Evolutionary conservation across 2,113 vertebrate genomes (phyloP), one percentile per base, ranked within the genome.

Genomic region (Callipepla squamata): DNA sequence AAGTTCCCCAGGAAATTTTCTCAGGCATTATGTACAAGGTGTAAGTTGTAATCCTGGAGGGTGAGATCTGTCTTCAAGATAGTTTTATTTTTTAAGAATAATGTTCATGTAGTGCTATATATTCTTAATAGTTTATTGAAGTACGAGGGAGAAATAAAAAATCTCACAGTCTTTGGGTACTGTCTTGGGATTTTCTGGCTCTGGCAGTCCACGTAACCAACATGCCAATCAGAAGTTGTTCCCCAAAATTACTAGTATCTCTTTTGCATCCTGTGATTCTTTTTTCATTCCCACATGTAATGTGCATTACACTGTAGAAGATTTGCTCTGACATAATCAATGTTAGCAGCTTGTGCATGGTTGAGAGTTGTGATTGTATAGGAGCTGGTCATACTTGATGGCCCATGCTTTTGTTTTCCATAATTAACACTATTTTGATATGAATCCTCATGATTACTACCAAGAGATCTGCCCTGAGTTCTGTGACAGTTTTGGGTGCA

Each of bases 181-280:
- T 72, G 34, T 87, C 66, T n/a, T 65, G 78, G 79, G 78, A 89
- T 76, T 82, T 85, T 84, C 20, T 92, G 57, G 14, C 34, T 93
- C 84, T 68, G 32, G 15, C 19, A 91, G 58, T 75, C 44, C 81
- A 93, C 62, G 68, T 78, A 68, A 28, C 38, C 14, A 80, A 28
- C 23, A 36, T 21, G 25, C 61, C 74, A 81, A 87, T 81, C 69
- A 78, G 74, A 93, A 92, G 16, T 32, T 3, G 2, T 28, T 61
- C 34, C 28, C 13, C 25, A 72, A 25, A 86, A 44, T 19, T 38
- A 34, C 47, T 42, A 13, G 2, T 23, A 57, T 81, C 94, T 81
- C 19, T 59, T 55, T n/a, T 57, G 11, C 40, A 40, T 68, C 28
- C 25, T 3, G 2, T 17, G 15, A 53, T 53, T 53, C 26, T 28